Evolutionary conservation across 2,113 vertebrate genomes (phyloP).

Genomic region (Crotalus viridis): DNA sequence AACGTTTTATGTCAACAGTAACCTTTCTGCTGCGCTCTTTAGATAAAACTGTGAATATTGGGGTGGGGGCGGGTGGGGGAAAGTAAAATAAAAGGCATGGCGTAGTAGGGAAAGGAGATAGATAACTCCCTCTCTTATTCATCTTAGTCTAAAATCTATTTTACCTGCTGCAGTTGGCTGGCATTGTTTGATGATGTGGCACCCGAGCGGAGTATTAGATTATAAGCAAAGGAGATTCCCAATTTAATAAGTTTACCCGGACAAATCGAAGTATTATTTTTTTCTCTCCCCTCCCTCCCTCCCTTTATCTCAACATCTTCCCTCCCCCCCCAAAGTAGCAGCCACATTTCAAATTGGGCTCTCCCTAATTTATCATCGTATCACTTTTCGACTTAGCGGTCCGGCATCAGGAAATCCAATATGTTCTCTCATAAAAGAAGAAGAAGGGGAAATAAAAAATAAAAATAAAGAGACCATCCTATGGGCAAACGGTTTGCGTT

Average conservation of each 20-base stretch:
- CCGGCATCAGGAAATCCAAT: slow-evolving; percentile 78
- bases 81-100: slow-evolving; percentile 20
- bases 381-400: slow-evolving; percentile 75
- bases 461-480: slow-evolving; percentile 63
- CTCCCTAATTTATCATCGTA: slow-evolving; percentile 75
- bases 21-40: slow-evolving; percentile 66
- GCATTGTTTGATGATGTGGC: slow-evolving; percentile 72
- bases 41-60: slow-evolving; percentile 73
- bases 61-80: fast-evolving
- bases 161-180: slow-evolving; percentile 69
- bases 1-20: slow-evolving; percentile 71
- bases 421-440: slow-evolving; percentile 77
- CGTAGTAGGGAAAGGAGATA: slow-evolving; percentile 41
- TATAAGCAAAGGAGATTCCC: slow-evolving; percentile 72
- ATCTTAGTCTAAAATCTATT: slow-evolving; percentile 78
- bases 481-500: slow-evolving; percentile 73
- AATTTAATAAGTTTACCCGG: slow-evolving; percentile 72
- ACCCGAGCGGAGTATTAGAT: slow-evolving; percentile 62
- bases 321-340: slow-evolving; percentile 50
- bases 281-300: fast-evolving
- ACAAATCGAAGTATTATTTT: slow-evolving; percentile 61
- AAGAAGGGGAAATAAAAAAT: neutral
- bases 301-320: slow-evolving; percentile 69
- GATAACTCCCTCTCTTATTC: slow-evolving; percentile 72
- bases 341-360: slow-evolving; percentile 73